Evolutionary conservation across 2,888 invertebrate genomes (phyloP).

Genomic region (Ochlodes sylvanus): DNA sequence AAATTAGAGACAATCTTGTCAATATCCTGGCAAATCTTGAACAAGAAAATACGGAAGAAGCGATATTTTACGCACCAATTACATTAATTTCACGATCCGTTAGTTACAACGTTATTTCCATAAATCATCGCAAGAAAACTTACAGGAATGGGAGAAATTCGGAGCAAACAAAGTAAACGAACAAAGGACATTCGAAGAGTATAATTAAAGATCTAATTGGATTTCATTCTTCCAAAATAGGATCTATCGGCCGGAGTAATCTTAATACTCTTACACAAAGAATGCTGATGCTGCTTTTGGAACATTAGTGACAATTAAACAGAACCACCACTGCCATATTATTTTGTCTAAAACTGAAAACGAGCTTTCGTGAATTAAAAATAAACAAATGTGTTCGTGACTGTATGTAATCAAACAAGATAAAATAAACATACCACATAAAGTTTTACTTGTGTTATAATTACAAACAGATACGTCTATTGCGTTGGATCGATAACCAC

Average conservation of each 20-base stretch:
- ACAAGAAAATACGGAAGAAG: constrained; percentile 56
- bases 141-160: constrained; percentile 8
- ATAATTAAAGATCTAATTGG: constrained; percentile 37
- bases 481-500: constrained; percentile 19
- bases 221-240: constrained; percentile 15
- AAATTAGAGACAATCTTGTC: constrained; percentile 48
- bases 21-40: constrained; percentile 75
- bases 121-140: constrained; percentile 20
- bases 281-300: neutral
- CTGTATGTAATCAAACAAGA: neutral
- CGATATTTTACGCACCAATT: constrained; percentile 41
- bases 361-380: neutral
- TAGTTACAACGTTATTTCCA: constrained; percentile 26
- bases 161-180: constrained; percentile 27
- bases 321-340: neutral
- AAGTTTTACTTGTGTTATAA: neutral
- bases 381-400: neutral
- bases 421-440: neutral
- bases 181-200: constrained; percentile 29
- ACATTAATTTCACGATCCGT: constrained; percentile 48
- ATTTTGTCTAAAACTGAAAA: neutral
- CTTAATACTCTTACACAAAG: constrained; percentile 14
- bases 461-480: constrained; percentile 9
- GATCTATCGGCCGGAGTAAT: constrained; percentile 19
- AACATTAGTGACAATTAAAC: neutral